A percentile compares a stretch with the other conserved stretches of the same genome.
phyloP scores from a whole-genome alignment of 2,113 vertebrate species.

The Trichomycterus rosablanca region DNA sequence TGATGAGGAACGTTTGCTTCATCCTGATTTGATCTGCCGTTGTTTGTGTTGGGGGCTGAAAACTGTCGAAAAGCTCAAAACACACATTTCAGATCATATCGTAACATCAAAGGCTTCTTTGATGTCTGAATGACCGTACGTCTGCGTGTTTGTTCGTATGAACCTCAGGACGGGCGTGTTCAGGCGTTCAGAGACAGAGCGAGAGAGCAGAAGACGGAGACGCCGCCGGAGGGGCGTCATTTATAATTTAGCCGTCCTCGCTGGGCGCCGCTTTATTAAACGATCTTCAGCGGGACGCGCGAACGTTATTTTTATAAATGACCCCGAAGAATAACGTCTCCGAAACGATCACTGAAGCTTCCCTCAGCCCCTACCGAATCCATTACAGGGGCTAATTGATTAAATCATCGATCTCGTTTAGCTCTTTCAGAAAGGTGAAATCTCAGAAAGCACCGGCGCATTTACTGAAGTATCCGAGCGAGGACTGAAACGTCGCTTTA shows the following conservation, averaged over 20 bases:
- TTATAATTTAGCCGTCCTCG: constrained; percentile 49
- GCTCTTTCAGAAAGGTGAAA: too few relatives aligned
- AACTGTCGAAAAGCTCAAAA: too few relatives aligned
- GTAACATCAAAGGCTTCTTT: background rate
- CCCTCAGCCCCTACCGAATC: constrained; percentile 49
- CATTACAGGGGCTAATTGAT: constrained; percentile 54
- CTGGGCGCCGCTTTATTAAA: constrained; percentile 53
- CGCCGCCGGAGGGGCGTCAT: constrained; percentile 40
- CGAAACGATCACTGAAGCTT: constrained; percentile 54
- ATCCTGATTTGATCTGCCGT: too few relatives aligned
- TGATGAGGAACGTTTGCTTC: too few relatives aligned
- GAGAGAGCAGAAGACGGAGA: constrained; percentile 23
- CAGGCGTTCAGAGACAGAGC: constrained; percentile 17
- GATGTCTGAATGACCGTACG: background rate
- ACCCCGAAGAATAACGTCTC: constrained; percentile 60
- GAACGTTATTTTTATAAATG: constrained; percentile 63
- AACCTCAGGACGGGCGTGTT: background rate
- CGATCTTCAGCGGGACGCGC: constrained; percentile 60
- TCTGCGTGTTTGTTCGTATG: background rate
- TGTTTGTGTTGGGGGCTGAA: too few relatives aligned
- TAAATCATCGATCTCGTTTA: constrained; percentile 45
- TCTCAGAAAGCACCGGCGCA: constrained; percentile 21
- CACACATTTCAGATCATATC: background rate
- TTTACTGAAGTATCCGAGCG: too few relatives aligned
- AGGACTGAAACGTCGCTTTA: too few relatives aligned